These are phyloP conservation scores for Ploceus nigricollis DNA, from an alignment of 2,113 vertebrate genomes.

Conservation along the genomic window DNA sequence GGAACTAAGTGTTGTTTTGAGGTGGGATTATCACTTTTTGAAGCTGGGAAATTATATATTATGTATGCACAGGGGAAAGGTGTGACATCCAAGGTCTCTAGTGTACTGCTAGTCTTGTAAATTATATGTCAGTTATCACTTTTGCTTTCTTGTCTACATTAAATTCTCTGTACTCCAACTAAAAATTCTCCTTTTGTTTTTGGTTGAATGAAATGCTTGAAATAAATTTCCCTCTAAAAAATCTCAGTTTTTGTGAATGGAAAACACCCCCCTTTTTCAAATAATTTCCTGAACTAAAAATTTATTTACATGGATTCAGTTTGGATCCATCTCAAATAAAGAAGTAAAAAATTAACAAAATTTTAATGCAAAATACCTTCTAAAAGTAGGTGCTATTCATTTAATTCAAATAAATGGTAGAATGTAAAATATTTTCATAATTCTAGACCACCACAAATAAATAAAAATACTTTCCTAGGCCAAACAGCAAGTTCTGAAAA, in stretches of 20 bases:
- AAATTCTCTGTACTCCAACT: neutral
- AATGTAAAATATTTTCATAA: neutral
- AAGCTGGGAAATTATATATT: neutral
- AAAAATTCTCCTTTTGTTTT: neutral
- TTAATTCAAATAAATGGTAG: neutral
- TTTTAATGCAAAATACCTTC: neutral
- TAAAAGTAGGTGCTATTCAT: neutral
- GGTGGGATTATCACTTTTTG: neutral
- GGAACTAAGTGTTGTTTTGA: neutral
- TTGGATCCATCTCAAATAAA: neutral
- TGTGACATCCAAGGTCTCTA: neutral
- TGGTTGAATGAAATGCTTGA: neutral
- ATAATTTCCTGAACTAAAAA: neutral
- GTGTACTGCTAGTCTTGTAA: neutral
- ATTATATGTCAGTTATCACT: neutral
- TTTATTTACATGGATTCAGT: neutral
- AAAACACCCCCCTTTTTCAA: neutral
- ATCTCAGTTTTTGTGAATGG: neutral
- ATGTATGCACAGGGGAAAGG: neutral
- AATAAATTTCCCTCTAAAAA: neutral
- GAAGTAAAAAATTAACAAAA: neutral
- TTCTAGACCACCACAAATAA: neutral
- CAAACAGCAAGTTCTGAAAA: neutral
- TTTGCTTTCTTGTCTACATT: neutral
- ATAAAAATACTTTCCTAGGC: neutral